Conservation (phyloP, 1,140 invertebrate species). For the Xylocopa sonorina region DNA sequence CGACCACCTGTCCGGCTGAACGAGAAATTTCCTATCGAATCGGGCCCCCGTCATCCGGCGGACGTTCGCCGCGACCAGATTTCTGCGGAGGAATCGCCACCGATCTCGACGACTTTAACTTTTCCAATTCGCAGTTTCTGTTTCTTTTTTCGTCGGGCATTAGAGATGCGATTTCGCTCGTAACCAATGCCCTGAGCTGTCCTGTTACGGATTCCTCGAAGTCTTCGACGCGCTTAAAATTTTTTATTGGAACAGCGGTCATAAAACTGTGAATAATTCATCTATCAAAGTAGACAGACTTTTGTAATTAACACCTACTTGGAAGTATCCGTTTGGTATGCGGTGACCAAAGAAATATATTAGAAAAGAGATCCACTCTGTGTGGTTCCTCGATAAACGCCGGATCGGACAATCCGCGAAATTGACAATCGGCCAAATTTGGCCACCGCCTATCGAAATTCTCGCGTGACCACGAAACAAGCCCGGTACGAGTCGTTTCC, state of each 20-base stretch:
- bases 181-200: too few relatives aligned
- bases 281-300: background rate
- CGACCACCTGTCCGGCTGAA: constrained; percentile 65
- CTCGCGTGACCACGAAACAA: background rate
- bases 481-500: background rate
- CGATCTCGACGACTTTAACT: background rate
- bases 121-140: too few relatives aligned
- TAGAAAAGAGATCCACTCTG: too few relatives aligned
- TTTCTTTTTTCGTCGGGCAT: too few relatives aligned
- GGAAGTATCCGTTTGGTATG: background rate
- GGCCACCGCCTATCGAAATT: constrained; percentile 4
- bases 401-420: background rate
- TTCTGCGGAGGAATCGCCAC: background rate
- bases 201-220: too few relatives aligned
- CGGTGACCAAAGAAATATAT: background rate
- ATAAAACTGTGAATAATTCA: too few relatives aligned
- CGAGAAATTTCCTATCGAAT: constrained; percentile 60
- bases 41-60: constrained; percentile 44
- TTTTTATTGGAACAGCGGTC: too few relatives aligned
- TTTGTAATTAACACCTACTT: background rate
- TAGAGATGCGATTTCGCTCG: too few relatives aligned
- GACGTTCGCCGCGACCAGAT: constrained; percentile 43
- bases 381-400: background rate
- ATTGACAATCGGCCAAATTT: too few relatives aligned
- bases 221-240: too few relatives aligned